Base-by-base conservation (phyloP, 2,888 invertebrate genomes). In the Oxystoma pomonae region DNA sequence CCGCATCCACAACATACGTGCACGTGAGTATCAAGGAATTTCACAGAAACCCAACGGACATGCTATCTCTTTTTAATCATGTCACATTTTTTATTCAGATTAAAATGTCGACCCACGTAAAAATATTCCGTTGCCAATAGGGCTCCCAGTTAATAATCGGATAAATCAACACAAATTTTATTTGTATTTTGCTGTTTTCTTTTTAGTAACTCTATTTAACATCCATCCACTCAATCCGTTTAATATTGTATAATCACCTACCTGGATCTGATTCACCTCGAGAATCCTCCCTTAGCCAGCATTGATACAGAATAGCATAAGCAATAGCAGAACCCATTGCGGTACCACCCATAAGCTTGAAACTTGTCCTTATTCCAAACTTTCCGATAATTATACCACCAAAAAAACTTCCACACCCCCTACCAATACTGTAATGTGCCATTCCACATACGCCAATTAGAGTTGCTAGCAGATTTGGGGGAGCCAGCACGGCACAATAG, bases 381-480 rank as follows among this genome's bases (percentile, higher is more conserved):
- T 87, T 86, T 0, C 89, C 89, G 67, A 92, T 91, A 12, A 92
- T 82, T 16, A 90, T 83, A 55, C 92, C 92, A 18, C 92, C 92
- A 5, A 89, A 84, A 68, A 92, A 92, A 72, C 91, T 91, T 18
- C 92, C 92, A 74, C 90, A 91, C 35, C 92, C 92, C 70, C 91
- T 84, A 2, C 92, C 91, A 75, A 95, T 85, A 81, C 93, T 94
- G 77, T 93, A 94, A 81, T 94, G 93, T 1, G 94, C 88, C 86
- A 94, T 93, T 69, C 92, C 93, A 56, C 94, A 83, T 0, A 94
- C 89, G 17, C 94, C 94, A 74, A 94, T 93, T 60, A 94, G 83
- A 0, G 94, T 94, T 2, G 94, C 94, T 62, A 94, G 81, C 69
- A 94, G 82, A 73, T 88, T 91, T 76, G 90, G 90, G 0, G 95